Conservation (phyloP, 2,113 vertebrate species). For the Fulmarus glacialis region DNA sequence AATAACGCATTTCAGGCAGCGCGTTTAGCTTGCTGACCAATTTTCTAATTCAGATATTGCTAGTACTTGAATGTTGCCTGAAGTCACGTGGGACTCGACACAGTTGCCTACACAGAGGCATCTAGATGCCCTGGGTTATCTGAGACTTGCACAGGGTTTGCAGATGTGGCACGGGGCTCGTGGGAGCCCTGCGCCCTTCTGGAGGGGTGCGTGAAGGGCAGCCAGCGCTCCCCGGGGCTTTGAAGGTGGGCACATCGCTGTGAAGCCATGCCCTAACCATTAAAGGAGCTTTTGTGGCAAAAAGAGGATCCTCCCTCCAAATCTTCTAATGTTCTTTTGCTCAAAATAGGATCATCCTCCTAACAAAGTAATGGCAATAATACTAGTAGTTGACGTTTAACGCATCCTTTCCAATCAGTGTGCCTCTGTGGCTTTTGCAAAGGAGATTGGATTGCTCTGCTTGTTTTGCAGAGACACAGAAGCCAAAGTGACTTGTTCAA, state of each 20-base stretch:
- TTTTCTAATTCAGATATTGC: not conserved
- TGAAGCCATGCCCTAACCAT: not conserved
- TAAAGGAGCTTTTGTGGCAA: not conserved
- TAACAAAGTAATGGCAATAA: not conserved
- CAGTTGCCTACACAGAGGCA: not conserved
- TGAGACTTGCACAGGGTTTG: not conserved
- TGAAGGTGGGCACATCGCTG: fast-evolving
- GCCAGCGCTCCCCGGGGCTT: not conserved
- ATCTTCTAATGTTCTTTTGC: not conserved
- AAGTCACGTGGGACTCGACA: fast-evolving
- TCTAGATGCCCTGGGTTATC: not conserved
- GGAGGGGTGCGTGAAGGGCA: not conserved
- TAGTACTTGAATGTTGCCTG: not conserved
- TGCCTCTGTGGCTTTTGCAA: not conserved
- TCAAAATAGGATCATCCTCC: not conserved
- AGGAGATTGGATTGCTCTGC: not conserved
- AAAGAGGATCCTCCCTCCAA: not conserved
- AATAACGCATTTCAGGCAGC: not conserved
- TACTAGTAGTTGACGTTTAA: not conserved
- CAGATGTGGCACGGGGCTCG: not conserved
- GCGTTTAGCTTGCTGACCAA: not conserved
- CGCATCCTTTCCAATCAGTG: not conserved
- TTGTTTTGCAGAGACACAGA: not conserved
- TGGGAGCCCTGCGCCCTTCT: not conserved
- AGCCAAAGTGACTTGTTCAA: not conserved